Conservation (phyloP, 64 coral and sea anemone species). For the Acropora tenuis region DNA sequence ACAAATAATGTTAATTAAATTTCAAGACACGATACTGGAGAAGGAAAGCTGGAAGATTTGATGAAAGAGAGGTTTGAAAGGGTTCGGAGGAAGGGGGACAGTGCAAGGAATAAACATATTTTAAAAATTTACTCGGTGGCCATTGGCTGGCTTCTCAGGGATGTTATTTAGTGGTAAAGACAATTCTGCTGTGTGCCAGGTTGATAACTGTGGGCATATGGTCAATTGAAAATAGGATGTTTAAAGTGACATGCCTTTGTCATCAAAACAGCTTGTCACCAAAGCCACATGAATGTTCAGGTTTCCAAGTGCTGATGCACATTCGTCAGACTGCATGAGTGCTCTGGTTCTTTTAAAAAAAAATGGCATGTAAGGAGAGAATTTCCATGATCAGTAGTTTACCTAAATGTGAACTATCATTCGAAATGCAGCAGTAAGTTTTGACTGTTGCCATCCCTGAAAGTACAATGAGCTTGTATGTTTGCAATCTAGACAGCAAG, state of each 20-base stretch:
- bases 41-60: neutral
- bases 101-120: neutral
- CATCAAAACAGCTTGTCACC: neutral
- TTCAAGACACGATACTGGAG: neutral
- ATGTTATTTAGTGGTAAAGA: neutral
- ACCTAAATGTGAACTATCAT: neutral
- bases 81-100: neutral
- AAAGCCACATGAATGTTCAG: neutral
- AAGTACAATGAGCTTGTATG: neutral
- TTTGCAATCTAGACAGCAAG: neutral
- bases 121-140: neutral
- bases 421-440: neutral
- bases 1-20: neutral
- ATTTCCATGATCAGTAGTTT: too few relatives aligned
- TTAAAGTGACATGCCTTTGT: neutral
- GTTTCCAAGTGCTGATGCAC: neutral
- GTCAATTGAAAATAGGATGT: neutral
- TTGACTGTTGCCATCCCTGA: neutral
- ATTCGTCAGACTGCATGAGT: neutral
- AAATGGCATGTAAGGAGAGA: neutral
- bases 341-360: neutral
- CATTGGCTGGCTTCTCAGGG: neutral
- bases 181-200: neutral
- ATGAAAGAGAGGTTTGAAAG: neutral
- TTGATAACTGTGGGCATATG: neutral